These are phyloP conservation scores for Pteropus alecto DNA, from an alignment of 2,113 vertebrate species.

Conservation along the genomic window DNA sequence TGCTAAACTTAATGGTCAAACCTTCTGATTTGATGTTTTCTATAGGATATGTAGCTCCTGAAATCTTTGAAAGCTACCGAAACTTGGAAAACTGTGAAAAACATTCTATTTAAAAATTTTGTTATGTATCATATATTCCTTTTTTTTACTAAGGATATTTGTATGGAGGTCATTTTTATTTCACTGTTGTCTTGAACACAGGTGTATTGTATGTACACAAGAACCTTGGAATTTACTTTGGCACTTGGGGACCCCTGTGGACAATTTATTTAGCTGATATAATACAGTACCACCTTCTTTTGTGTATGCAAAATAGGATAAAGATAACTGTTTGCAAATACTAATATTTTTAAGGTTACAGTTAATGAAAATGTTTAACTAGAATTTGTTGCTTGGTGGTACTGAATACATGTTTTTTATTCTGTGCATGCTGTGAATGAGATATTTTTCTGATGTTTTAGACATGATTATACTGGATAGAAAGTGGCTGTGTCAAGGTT, in stretches of 20 bases:
- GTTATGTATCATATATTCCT: background rate
- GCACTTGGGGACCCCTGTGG: background rate
- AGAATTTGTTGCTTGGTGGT: constrained; percentile 9
- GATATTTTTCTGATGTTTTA: background rate
- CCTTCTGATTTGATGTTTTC: constrained; percentile 56
- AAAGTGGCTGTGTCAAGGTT: background rate
- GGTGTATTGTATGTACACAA: background rate
- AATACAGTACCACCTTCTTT: background rate
- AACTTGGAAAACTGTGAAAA: constrained; percentile 53
- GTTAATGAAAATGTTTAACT: background rate
- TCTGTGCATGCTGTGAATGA: background rate
- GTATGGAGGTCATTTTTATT: constrained; percentile 32
- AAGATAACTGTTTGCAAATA: background rate
- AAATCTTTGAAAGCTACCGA: constrained; percentile 42
- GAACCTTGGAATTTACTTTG: constrained; percentile 5
- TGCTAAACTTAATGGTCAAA: constrained; percentile 54
- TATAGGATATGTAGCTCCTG: background rate
- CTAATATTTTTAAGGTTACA: constrained; percentile 17
- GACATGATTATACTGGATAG: background rate
- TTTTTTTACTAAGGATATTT: constrained; percentile 46
- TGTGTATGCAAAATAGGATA: background rate
- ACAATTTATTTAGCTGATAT: background rate
- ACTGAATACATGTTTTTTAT: background rate
- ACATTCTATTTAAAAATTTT: constrained; percentile 31
- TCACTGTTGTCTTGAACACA: background rate